These are phyloP conservation scores for Eidolon helvum DNA, from an alignment of 2,113 vertebrate species.

Conservation along the genomic window DNA sequence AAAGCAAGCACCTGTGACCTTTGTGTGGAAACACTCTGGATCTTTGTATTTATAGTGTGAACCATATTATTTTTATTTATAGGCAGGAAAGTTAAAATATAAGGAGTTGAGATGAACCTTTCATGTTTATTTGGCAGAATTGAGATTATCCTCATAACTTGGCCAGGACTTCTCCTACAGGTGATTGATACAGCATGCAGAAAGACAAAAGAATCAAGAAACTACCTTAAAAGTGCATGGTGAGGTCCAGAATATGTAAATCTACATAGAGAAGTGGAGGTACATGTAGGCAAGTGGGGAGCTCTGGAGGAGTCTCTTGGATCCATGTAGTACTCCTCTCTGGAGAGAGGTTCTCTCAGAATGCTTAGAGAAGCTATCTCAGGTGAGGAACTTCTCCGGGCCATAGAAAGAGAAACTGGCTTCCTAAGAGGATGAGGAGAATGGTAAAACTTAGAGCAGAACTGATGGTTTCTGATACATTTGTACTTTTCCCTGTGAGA, in stretches of 20 bases:
- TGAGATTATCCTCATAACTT: not conserved
- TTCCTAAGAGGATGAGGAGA: not conserved
- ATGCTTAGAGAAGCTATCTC: not conserved
- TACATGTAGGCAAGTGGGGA: not conserved
- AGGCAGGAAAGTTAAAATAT: not conserved
- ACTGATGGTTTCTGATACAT: not conserved
- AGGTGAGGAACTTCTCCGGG: slow-evolving; percentile 17
- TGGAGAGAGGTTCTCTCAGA: not conserved
- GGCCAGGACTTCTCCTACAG: not conserved
- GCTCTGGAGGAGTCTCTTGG: not conserved
- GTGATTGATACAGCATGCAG: not conserved
- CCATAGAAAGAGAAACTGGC: slow-evolving; percentile 18
- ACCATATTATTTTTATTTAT: not conserved
- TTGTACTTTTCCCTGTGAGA: not conserved
- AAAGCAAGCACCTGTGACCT: not conserved
- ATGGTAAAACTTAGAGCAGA: slow-evolving; percentile 51
- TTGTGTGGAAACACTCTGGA: not conserved
- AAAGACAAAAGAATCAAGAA: not conserved
- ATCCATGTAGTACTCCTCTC: not conserved
- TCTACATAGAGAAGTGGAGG: not conserved
- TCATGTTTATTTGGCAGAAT: not conserved
- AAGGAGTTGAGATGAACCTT: not conserved
- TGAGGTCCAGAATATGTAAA: not conserved
- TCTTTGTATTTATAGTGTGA: not conserved
- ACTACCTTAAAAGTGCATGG: not conserved